phyloP scores from a whole-genome alignment of 2,888 invertebrate genomes.

The Lamproptera curius region DNA sequence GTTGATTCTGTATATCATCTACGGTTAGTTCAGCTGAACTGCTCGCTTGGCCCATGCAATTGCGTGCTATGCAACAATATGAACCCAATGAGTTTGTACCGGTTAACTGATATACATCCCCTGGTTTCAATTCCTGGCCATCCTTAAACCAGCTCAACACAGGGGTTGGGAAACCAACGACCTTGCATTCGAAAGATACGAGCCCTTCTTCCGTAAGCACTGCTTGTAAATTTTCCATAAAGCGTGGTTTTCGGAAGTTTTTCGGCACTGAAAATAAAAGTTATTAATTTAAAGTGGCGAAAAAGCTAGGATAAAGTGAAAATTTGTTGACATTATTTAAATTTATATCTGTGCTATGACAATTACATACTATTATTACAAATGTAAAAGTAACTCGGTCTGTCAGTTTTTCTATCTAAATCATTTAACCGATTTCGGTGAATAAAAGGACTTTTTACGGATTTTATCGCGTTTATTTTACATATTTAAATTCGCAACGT shows the following conservation, averaged over 20 bases:
- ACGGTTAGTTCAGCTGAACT: conserved; percentile 92
- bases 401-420: too few relatives aligned
- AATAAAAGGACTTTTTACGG: too few relatives aligned
- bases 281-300: too few relatives aligned
- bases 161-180: conserved; percentile 94
- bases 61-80: conserved; percentile 92
- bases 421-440: too few relatives aligned
- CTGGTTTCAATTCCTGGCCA: conserved; percentile 93
- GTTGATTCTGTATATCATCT: conserved; percentile 93
- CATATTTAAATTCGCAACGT: too few relatives aligned
- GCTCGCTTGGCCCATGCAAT: conserved; percentile 94
- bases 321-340: too few relatives aligned
- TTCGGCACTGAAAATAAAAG: conserved; percentile 85
- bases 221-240: conserved; percentile 93
- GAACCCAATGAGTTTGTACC: conserved; percentile 93
- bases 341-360: too few relatives aligned
- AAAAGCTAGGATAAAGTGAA: too few relatives aligned
- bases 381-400: too few relatives aligned
- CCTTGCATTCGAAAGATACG: conserved; percentile 95
- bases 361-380: too few relatives aligned
- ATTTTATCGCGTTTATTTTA: too few relatives aligned
- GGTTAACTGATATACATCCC: conserved; percentile 94
- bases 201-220: conserved; percentile 94
- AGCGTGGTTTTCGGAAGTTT: conserved; percentile 92
- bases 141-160: conserved; percentile 94